phyloP scores from a whole-genome alignment of 1,140 invertebrate species.

The Pristionchus pacificus region DNA sequence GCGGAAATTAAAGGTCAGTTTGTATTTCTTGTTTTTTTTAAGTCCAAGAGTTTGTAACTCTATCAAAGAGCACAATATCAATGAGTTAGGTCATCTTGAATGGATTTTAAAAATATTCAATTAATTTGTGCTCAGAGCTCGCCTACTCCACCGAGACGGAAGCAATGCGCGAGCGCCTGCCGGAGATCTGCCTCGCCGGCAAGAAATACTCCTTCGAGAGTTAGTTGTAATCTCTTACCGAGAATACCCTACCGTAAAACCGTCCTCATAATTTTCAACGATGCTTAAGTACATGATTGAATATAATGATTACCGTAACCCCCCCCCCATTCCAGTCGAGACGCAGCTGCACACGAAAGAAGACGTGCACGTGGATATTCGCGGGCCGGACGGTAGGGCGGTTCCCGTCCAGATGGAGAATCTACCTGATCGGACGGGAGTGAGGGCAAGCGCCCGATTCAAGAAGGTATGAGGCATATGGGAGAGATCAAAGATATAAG shows the following conservation, averaged over 20 bases:
- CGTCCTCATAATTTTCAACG: too few relatives aligned
- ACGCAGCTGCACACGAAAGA: slow-evolving; percentile 23
- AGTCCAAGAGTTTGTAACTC: too few relatives aligned
- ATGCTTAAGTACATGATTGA: too few relatives aligned
- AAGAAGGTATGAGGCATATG: slow-evolving; percentile 15
- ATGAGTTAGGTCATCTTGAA: too few relatives aligned
- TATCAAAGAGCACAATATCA: too few relatives aligned
- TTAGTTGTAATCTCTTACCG: neutral
- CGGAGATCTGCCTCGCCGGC: slow-evolving; percentile 17
- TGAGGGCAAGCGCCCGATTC: slow-evolving; percentile 25
- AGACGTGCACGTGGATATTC: slow-evolving; percentile 41
- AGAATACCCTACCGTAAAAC: too few relatives aligned
- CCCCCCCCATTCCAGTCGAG: slow-evolving; percentile 5
- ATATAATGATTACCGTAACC: neutral
- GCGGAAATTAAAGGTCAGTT: too few relatives aligned
- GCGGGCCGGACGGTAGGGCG: slow-evolving; percentile 19
- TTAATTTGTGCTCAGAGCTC: too few relatives aligned
- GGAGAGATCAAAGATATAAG: neutral
- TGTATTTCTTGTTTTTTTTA: too few relatives aligned
- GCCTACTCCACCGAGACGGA: too few relatives aligned
- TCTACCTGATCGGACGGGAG: slow-evolving; percentile 18
- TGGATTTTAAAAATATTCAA: too few relatives aligned
- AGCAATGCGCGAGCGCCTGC: too few relatives aligned
- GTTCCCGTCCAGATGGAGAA: slow-evolving; percentile 36
- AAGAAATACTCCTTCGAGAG: slow-evolving; percentile 32